These are phyloP conservation scores for Tapera naevia DNA, from an alignment of 2,797 vertebrate genomes.

Conservation along the genomic window DNA sequence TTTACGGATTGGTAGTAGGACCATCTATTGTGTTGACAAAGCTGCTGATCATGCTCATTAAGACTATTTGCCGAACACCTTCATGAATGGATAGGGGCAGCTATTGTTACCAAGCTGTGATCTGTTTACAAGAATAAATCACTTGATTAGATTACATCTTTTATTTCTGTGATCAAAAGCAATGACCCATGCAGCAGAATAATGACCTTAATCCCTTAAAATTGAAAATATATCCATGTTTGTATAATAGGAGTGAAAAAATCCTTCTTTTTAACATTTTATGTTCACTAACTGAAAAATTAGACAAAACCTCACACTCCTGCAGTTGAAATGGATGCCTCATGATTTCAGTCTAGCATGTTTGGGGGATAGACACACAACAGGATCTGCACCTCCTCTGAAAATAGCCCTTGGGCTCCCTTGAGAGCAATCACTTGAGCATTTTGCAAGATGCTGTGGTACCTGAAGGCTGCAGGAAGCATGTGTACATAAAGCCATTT, in stretches of 20 bases:
- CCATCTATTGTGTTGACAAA: not conserved
- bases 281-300: not conserved
- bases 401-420: not conserved
- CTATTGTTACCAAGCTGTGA: not conserved
- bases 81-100: not conserved
- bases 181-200: not conserved
- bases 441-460: not conserved
- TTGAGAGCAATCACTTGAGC: not conserved
- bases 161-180: not conserved
- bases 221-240: not conserved
- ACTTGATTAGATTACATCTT: not conserved
- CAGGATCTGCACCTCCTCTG: not conserved
- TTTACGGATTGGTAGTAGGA: not conserved
- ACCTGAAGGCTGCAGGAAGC: not conserved
- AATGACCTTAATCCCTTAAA: not conserved
- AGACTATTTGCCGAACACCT: not conserved
- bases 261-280: fast-evolving
- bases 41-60: not conserved
- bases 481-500: not conserved
- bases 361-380: not conserved
- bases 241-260: not conserved
- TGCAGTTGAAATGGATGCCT: not conserved
- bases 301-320: not conserved
- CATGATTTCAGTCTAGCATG: not conserved
- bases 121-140: not conserved